phyloP scores from a whole-genome alignment of 2,888 invertebrate genomes.

The Thera britannica region DNA sequence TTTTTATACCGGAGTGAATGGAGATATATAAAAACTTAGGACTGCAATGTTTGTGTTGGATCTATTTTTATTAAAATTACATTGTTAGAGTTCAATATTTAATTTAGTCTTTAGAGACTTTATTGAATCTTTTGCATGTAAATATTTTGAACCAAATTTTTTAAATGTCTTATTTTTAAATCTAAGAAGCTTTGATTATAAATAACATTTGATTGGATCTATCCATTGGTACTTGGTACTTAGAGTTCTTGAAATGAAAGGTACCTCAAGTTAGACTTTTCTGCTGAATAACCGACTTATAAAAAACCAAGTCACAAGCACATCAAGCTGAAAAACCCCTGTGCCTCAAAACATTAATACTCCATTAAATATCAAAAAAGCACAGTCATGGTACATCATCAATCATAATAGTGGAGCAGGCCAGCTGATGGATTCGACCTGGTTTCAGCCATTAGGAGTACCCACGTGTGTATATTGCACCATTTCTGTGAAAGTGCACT shows the following conservation, averaged over 20 bases:
- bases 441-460: conserved; percentile 36
- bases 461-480: conserved; percentile 20
- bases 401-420: conserved; percentile 43
- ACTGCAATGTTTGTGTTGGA: neutral
- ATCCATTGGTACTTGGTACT: too few species aligned
- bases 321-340: conserved; percentile 6
- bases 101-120: too few species aligned
- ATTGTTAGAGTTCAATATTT: neutral
- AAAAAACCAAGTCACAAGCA: neutral
- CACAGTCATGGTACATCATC: conserved; percentile 41
- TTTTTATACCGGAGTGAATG: neutral
- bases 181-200: too few species aligned
- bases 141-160: too few species aligned
- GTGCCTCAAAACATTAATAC: conserved; percentile 12
- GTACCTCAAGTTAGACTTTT: neutral
- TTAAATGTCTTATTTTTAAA: too few species aligned
- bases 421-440: conserved; percentile 47
- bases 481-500: conserved; percentile 17
- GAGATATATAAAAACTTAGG: neutral
- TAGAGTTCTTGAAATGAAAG: too few species aligned
- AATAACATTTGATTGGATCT: too few species aligned
- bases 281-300: neutral
- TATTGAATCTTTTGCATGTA: too few species aligned
- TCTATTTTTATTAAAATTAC: neutral
- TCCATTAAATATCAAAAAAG: conserved; percentile 27